phyloP scores from a whole-genome alignment of 35 echinoderm and acorn worm species.

The Eucidaris tribuloides region DNA sequence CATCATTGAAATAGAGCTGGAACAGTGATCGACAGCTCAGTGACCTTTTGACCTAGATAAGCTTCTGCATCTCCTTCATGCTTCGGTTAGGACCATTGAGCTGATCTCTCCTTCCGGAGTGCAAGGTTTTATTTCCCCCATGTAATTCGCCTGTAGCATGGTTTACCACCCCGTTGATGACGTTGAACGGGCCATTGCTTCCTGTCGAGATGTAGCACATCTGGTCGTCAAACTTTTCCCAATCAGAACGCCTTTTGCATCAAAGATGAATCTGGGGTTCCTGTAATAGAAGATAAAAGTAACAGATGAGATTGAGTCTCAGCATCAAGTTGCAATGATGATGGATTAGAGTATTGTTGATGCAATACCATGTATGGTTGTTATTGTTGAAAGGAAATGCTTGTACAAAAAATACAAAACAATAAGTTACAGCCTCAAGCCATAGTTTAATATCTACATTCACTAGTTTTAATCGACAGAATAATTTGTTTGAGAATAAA shows the following conservation, averaged over 20 bases:
- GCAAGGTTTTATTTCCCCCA: slow-evolving; percentile 76
- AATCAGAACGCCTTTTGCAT: slow-evolving; percentile 80
- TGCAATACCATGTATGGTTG: too few relatives aligned
- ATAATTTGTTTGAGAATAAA: too few relatives aligned
- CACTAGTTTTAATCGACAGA: too few relatives aligned
- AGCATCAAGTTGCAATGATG: too few relatives aligned
- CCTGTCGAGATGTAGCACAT: slow-evolving; percentile 65
- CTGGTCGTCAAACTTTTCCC: slow-evolving; percentile 43
- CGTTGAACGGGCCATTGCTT: slow-evolving; percentile 74
- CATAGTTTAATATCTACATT: too few relatives aligned
- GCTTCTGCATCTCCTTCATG: slow-evolving; percentile 68
- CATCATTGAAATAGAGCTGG: slow-evolving; percentile 60
- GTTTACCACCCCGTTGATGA: slow-evolving; percentile 53
- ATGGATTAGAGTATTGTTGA: too few relatives aligned
- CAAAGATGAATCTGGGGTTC: slow-evolving; percentile 76
- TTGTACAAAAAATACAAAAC: too few relatives aligned
- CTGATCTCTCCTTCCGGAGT: slow-evolving; percentile 74
- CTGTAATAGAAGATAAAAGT: background rate
- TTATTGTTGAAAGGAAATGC: too few relatives aligned
- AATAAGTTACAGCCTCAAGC: too few relatives aligned
- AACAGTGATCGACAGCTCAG: slow-evolving; percentile 57
- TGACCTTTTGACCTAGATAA: slow-evolving; percentile 42
- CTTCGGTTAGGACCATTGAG: slow-evolving; percentile 69
- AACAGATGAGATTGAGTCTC: too few relatives aligned
- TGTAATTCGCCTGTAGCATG: slow-evolving; percentile 44